Conservation (phyloP, 2,113 vertebrate genomes). For the Eurypyga helias region DNA sequence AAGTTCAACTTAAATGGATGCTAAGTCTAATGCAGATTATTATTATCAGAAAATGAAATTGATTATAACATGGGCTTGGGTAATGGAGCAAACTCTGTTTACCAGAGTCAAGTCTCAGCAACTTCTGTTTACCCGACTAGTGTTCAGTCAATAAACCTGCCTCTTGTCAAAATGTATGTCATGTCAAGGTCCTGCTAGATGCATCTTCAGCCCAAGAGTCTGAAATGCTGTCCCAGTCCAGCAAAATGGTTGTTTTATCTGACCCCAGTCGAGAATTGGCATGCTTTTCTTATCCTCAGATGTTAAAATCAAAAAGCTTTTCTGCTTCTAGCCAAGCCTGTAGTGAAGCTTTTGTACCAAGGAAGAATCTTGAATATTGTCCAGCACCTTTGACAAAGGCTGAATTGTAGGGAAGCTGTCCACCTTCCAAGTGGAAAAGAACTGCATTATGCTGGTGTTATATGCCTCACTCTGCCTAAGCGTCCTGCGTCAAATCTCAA, state of each 20-base stretch:
- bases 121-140: background rate
- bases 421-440: slow-evolving; percentile 6
- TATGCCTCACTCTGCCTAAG: background rate
- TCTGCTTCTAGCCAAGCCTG: background rate
- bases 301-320: background rate
- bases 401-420: background rate
- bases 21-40: background rate
- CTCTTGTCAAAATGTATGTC: slow-evolving; percentile 8
- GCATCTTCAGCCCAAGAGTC: background rate
- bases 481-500: background rate
- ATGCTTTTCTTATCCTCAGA: background rate
- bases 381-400: background rate
- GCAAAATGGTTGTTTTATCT: background rate
- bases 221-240: background rate
- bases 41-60: background rate
- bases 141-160: background rate
- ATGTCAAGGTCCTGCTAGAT: background rate
- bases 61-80: background rate
- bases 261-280: background rate
- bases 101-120: background rate
- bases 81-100: background rate
- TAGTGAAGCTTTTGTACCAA: background rate
- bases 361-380: background rate
- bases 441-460: background rate
- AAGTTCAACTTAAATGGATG: background rate